Base-by-base conservation (phyloP, 1,140 invertebrate species). In the Saxidomus purpurata region DNA sequence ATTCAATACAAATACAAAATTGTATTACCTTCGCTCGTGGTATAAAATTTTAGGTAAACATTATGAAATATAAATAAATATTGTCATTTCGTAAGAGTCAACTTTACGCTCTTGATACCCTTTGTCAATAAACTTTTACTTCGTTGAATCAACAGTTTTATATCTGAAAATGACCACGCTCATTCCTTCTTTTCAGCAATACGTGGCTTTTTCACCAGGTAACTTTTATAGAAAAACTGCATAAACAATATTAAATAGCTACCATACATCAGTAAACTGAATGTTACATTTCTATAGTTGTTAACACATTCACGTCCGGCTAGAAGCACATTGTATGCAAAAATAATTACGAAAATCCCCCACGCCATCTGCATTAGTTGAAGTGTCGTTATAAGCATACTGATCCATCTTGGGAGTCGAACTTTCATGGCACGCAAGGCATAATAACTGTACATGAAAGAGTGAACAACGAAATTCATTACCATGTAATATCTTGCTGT, bases 401-500 rank as follows among this genome's bases (percentile, higher is more conserved):
- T 97, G 69, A 99, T 97, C 91, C 97, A 97, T 87, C 95, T 97
- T 22, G 99, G 99, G 47, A 99, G 97, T 91, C 97, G 97, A 95
- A 98, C 98, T 63, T 98, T 97, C 97, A 99, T 97, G 69, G 98
- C 98, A 90, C 98, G 97, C 11, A 99, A 95, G 0, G 98, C 98
- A 96, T 99, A 99, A 96, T 99, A 99, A 4, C 98, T 97, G 96
- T 99, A 99, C 99, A 99, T 99, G 90, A 99, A 96, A 89, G 98
- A 98, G 96, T 99, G 99, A 36, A 99, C 99, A 92, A 97, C 98
- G 96, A 98, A 99, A 96, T 99, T 99, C 98, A 99, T 99, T n/a
- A 98, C 98, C 94, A 99, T 98, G 96, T 99, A 99, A 99, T 99
- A 99, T 74, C 94, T 90, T 22, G 94, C 99, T 8, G 98, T 98